Evolutionary conservation across 1,140 invertebrate species (phyloP), one percentile per base, ranked within the genome.

Genomic region (Cotesia vestalis): DNA sequence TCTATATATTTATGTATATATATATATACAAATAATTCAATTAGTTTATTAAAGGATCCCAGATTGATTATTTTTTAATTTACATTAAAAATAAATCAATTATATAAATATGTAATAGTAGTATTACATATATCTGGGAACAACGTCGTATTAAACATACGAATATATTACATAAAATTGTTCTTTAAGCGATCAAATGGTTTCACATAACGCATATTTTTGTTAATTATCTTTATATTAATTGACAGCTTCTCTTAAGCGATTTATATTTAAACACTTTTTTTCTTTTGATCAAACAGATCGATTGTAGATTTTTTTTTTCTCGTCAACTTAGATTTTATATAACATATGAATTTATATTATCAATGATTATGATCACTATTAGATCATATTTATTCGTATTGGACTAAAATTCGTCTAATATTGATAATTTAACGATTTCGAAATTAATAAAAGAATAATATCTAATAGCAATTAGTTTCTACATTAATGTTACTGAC

Each of bases 191-290:
- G 40, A 46, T 9, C 11, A 46, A 46, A 46, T 27, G 27, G 27
- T 27, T 27, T 27, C 27, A 27, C 27, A 27, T 27, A 27, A 27
- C 27, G 27, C 27, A 27, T 27, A 27, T 27, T 27, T 27, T 27
- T 27, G 73, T 77, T 74, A 73, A 72, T 84, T 85, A 80, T 77
- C 83, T 63, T 81, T 75, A 73, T 85, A 85, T 83, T 86, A 86
- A 86, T 86, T 86, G 84, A 86, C 84, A 70, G 78, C 70, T 83
- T 81, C 83, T 85, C 68, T 74, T 60, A 38, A 57, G 46, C 40
- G 79, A 81, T 75, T 75, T 73, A 69, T 79, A 20, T 63, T 46
- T 46, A 5, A 64, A 27, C 27, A 27, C 2, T 73, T 40, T 60
- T 52, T 62, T 53, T 57, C 14, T 62, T 52, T 59, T 66, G 35